Conservation (phyloP, 2,113 vertebrate species). For the Dasyornis broadbenti region DNA sequence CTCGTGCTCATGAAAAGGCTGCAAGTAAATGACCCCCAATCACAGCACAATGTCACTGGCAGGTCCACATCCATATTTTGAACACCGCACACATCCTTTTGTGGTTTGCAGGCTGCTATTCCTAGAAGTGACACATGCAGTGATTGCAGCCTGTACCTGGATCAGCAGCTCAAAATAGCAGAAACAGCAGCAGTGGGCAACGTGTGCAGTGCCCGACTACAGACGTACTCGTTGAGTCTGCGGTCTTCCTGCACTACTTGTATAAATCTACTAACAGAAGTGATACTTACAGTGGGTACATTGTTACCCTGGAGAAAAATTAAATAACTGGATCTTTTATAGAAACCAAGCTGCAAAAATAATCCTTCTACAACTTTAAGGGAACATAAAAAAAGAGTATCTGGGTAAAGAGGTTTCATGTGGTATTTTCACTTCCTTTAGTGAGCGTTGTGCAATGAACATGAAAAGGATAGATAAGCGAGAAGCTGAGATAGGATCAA, state of each 20-base stretch:
- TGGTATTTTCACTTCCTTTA: neutral
- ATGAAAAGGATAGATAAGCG: neutral
- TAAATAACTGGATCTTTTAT: neutral
- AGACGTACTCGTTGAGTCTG: accelerated
- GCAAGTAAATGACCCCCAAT: neutral
- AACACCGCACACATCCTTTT: neutral
- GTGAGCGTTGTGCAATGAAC: neutral
- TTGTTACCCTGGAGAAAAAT: neutral
- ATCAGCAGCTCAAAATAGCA: neutral
- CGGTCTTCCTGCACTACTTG: neutral
- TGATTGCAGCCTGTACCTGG: neutral
- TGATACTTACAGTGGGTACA: neutral
- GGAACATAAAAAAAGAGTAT: neutral
- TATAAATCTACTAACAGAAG: neutral
- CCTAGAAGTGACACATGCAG: neutral
- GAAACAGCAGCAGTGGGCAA: neutral
- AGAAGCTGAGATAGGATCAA: neutral
- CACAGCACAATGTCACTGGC: neutral
- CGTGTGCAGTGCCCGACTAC: accelerated
- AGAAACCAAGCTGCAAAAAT: neutral
- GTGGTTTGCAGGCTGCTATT: neutral
- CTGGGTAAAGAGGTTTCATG: neutral
- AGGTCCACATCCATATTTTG: neutral
- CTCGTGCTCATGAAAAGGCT: neutral
- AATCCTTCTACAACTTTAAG: neutral